These are phyloP conservation scores for Psittacula echo DNA, from an alignment of 2,797 vertebrate genomes.

Conservation along the genomic window DNA sequence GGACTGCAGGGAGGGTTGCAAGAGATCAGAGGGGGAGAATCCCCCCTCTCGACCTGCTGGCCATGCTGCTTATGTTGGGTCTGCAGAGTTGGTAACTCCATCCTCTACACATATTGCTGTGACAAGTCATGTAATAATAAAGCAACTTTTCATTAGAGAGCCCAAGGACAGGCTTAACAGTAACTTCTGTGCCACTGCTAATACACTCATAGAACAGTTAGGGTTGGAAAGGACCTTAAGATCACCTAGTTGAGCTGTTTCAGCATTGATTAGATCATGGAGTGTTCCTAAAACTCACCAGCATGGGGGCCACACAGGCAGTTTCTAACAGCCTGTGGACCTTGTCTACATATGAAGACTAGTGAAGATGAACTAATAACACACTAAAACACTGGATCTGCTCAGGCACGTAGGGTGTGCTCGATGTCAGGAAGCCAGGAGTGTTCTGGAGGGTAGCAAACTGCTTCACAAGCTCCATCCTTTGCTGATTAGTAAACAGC, in stretches of 20 bases:
- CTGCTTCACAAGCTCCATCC: accelerated
- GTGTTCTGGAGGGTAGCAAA: not conserved
- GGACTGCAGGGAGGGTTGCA: no score
- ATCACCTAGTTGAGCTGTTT: not conserved
- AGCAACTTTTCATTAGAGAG: not conserved
- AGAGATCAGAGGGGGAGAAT: no score
- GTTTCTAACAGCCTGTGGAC: not conserved
- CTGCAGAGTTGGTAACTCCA: no score
- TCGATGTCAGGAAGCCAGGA: accelerated
- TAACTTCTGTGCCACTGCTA: not conserved
- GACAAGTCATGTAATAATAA: not conserved
- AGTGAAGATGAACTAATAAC: not conserved
- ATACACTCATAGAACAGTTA: not conserved
- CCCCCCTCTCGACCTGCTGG: no score
- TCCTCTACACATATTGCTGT: no score
- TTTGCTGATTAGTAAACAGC: not conserved
- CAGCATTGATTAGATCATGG: not conserved
- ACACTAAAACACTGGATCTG: not conserved
- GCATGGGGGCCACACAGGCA: accelerated
- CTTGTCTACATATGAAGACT: not conserved
- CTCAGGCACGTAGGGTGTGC: accelerated
- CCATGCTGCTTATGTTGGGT: no score
- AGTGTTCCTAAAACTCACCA: not conserved
- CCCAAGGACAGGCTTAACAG: accelerated
- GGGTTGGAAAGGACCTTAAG: not conserved